phyloP scores from a whole-genome alignment of 2,113 vertebrate species.

The Chlamydotis undulata region DNA sequence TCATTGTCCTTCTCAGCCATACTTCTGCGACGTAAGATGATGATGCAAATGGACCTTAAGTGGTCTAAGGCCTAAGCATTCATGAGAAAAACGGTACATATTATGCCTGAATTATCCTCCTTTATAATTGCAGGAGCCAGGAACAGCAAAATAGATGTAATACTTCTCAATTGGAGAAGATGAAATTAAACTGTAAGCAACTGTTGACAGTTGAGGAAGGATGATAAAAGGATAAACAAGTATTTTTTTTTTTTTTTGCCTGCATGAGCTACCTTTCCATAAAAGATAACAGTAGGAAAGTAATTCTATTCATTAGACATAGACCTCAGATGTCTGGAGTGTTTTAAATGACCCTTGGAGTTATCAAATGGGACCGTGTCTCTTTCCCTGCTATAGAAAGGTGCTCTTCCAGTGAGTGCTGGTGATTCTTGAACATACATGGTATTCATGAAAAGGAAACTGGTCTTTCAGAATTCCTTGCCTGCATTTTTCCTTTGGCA shows the following conservation, averaged over 20 bases:
- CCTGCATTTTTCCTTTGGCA: neutral
- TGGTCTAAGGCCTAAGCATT: neutral
- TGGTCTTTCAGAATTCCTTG: neutral
- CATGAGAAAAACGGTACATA: too few species aligned
- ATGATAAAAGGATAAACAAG: neutral
- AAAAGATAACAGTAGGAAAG: neutral
- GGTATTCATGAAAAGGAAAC: neutral
- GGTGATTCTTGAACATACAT: neutral
- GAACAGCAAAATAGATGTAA: neutral
- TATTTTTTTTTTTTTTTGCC: neutral
- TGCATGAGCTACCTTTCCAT: neutral
- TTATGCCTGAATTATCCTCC: too few species aligned
- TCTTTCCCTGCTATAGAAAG: neutral
- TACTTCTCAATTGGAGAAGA: neutral
- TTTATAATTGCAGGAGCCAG: neutral
- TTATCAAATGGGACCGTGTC: rapidly evolving
- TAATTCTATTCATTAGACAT: neutral
- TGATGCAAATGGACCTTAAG: neutral
- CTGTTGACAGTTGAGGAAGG: neutral
- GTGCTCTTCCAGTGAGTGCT: neutral
- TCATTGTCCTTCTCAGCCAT: neutral
- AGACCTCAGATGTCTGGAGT: neutral
- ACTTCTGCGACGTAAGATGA: neutral
- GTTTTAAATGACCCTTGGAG: neutral
- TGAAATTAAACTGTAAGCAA: neutral